These are phyloP conservation scores for Symphodus melops DNA, from an alignment of 2,113 vertebrate species.

Conservation along the genomic window DNA sequence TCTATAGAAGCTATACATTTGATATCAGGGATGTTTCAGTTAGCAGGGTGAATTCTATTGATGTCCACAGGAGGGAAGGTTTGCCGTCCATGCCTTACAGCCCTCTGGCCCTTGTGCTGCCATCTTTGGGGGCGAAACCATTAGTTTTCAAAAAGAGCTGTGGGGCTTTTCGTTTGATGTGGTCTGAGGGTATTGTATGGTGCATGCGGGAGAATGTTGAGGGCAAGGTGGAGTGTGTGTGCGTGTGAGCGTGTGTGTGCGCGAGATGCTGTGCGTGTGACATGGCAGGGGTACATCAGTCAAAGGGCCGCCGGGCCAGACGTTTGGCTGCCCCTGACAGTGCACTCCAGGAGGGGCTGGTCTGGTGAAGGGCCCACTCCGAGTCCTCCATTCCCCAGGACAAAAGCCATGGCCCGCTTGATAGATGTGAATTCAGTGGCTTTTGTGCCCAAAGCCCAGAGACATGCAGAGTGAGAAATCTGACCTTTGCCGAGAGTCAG, in stretches of 20 bases:
- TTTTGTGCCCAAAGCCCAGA: conserved; percentile 79
- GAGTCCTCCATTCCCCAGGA: conserved; percentile 76
- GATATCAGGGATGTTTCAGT: conserved; percentile 22
- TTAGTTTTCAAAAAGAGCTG: conserved; percentile 78
- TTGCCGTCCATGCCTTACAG: conserved; percentile 57
- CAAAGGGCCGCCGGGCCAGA: conserved; percentile 84
- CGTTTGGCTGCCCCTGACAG: conserved; percentile 85
- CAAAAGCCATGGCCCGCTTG: conserved; percentile 83
- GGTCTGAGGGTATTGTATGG: conserved; percentile 77
- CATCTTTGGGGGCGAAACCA: conserved; percentile 76
- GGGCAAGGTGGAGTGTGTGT: conserved; percentile 76
- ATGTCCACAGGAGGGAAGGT: conserved; percentile 65
- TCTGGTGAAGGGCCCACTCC: conserved; percentile 82
- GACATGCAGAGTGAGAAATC: conserved; percentile 79
- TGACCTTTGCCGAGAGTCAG: conserved; percentile 77
- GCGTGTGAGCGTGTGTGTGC: conserved; percentile 65
- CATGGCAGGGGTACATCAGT: conserved; percentile 86
- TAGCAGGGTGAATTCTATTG: conserved; percentile 51
- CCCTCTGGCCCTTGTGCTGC: conserved; percentile 69
- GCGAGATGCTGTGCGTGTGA: conserved; percentile 69
- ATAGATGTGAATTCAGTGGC: conserved; percentile 87
- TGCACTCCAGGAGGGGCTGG: conserved; percentile 84
- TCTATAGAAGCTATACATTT: conserved; percentile 40
- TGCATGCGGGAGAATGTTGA: conserved; percentile 79
- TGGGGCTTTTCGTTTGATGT: conserved; percentile 84